Evolutionary conservation across 2,888 invertebrate genomes (phyloP), one percentile per base, ranked within the genome.

Genomic region (Pocota personata): DNA sequence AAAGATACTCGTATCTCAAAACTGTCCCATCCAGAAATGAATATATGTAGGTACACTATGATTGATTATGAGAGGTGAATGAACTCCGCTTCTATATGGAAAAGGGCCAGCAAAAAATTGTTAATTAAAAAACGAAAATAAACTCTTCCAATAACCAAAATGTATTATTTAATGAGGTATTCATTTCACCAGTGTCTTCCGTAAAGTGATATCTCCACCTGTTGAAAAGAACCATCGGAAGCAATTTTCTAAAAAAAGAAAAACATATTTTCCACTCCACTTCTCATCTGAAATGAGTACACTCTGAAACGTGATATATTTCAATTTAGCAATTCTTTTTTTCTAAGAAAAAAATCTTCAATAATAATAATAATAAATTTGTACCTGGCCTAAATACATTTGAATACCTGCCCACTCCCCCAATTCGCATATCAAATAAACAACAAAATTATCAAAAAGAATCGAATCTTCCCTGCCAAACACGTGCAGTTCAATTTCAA

Each of bases 231-330:
- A 5, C 7, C 43, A 16, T 8, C 43, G 16, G 8, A 16, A 43
- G 16, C 43, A 43, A 19, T 43, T 43, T 16, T 43, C 40, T 8
- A 43, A 43, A 43, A 43, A 43, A n/a, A n/a, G n/a, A n/a, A n/a
- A n/a, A n/a, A n/a, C 6, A 43, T 8, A 21, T 43, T 60, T 60
- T 46, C 27, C 50, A 50, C 16, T 35, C 16, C 24, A 35, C 19
- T 37, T 30, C 19, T 10, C 1, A n/a, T 37, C 2, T 12, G n/a
- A 72, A 52, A n/a, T 19, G 32, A 52, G n/a, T 16, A 64, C 27
- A 24, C n/a, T 27, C 48, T 48, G 60, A 66, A 67, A 66, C 72
- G 73, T 80, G 79, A 80, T 73, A 73, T 19, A 50, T 60, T 60
- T 73, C 37, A 40, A 48, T 71, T 48, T 64, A 55, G 27, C 57